These are phyloP conservation scores for Parasteatoda lunata DNA, from an alignment of 2,888 invertebrate genomes.

Conservation along the genomic window DNA sequence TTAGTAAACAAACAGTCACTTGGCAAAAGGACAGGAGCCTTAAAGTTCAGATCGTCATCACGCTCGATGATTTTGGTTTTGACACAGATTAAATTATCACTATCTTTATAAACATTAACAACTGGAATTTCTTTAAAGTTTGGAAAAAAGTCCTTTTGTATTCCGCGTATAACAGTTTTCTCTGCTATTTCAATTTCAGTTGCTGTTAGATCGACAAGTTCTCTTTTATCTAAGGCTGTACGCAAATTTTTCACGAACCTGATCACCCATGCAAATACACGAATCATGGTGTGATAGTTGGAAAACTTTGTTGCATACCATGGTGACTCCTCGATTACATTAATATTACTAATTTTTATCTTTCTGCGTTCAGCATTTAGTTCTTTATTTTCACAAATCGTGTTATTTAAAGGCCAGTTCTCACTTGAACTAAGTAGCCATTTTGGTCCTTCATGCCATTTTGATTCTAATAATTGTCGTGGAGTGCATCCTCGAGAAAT, in stretches of 20 bases:
- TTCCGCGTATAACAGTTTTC: not conserved
- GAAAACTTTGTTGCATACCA: too few relatives aligned
- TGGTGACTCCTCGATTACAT: not conserved
- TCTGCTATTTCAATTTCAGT: not conserved
- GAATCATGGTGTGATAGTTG: too few relatives aligned
- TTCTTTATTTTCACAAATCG: not conserved
- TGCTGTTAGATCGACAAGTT: too few relatives aligned
- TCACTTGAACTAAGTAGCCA: not conserved
- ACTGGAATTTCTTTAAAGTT: too few relatives aligned
- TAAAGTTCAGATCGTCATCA: not conserved
- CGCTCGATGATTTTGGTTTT: conserved; percentile 16
- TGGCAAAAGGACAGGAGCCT: not conserved
- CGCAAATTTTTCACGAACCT: not conserved
- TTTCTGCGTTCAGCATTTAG: not conserved
- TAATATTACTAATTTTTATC: not conserved
- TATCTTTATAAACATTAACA: conserved; percentile 6
- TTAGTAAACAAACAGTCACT: not conserved
- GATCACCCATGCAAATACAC: not conserved
- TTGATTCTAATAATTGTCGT: not conserved
- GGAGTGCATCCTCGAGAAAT: not conserved
- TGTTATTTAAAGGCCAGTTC: not conserved
- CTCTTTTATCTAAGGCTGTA: too few relatives aligned
- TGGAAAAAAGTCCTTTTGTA: not conserved
- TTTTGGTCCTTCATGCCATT: not conserved
- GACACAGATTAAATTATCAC: not conserved